A percentile compares a stretch with the other conserved stretches of the same genome.
These are phyloP conservation scores for Scotopteryx bipunctaria DNA, from an alignment of 2,888 invertebrate genomes.

Conservation along the genomic window DNA sequence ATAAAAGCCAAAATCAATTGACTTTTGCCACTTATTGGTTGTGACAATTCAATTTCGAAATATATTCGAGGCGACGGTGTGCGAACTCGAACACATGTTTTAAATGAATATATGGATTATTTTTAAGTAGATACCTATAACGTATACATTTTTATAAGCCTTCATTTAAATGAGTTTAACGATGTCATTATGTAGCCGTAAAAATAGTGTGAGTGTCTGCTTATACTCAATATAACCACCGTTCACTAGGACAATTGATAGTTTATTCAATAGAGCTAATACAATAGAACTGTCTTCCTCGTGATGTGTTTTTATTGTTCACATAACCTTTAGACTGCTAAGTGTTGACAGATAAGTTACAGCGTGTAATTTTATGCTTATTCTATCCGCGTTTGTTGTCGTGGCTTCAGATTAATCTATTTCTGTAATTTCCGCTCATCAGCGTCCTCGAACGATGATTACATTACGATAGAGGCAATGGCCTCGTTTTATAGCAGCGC, in stretches of 20 bases:
- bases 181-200: conserved; percentile 41
- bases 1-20: conserved; percentile 48
- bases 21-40: conserved; percentile 46
- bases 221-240: conserved; percentile 27
- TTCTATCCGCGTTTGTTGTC: conserved; percentile 20
- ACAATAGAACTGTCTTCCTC: conserved; percentile 44
- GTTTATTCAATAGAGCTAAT: conserved; percentile 29
- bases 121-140: too few relatives aligned
- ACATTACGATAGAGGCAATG: conserved; percentile 51
- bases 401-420: conserved; percentile 41
- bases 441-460: conserved; percentile 49
- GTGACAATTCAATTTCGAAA: conserved; percentile 26
- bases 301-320: conserved; percentile 38
- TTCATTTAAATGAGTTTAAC: conserved; percentile 39
- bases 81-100: not conserved
- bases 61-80: too few relatives aligned
- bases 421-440: conserved; percentile 53
- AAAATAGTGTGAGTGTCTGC: conserved; percentile 40
- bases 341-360: conserved; percentile 17
- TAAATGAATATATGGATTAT: not conserved
- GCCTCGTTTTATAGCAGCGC: conserved; percentile 49
- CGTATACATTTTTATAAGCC: not conserved
- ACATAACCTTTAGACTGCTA: conserved; percentile 36
- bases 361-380: conserved; percentile 17
- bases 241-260: conserved; percentile 29